Conservation (phyloP, 2,797 vertebrate species). For the Paedocypris micromegethes region DNA sequence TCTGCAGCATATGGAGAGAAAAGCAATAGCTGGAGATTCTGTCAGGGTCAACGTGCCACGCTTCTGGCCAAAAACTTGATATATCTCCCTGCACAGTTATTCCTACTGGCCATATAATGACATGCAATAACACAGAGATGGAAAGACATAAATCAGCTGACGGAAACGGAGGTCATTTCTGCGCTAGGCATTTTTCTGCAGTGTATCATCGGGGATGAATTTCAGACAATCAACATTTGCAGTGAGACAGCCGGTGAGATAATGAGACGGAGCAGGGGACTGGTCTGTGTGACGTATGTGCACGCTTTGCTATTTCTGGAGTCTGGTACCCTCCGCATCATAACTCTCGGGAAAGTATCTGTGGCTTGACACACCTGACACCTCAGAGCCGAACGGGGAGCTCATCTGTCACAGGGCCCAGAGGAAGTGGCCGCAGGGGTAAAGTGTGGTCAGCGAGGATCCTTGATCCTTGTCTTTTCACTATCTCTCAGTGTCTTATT, state of each 20-base stretch:
- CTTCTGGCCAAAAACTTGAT: constrained; percentile 30
- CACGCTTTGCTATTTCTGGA: constrained; percentile 3
- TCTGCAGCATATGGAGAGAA: constrained; percentile 20
- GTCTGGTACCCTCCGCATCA: not conserved
- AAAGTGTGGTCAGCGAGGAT: constrained; percentile 13
- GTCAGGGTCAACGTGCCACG: constrained; percentile 41
- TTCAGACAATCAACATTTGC: constrained; percentile 13
- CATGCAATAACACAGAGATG: constrained; percentile 42
- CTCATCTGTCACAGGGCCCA: constrained; percentile 32
- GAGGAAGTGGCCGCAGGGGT: constrained; percentile 5
- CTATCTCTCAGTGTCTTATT: constrained; percentile 21
- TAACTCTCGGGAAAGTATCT: not conserved
- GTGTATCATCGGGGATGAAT: constrained; percentile 3
- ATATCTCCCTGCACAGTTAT: constrained; percentile 35
- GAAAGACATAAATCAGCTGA: constrained; percentile 43
- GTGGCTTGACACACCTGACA: constrained; percentile 11
- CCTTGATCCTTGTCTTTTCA: constrained; percentile 34
- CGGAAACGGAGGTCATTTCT: constrained; percentile 39
- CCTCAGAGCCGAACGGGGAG: constrained; percentile 13
- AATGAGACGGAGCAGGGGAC: not conserved
- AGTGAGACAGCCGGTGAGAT: not conserved
- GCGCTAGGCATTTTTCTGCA: constrained; percentile 1
- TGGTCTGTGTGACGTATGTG: constrained; percentile 1
- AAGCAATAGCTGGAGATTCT: constrained; percentile 36
- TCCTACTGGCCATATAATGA: constrained; percentile 43